Evolutionary conservation across 2,888 invertebrate genomes (phyloP), one percentile per base, ranked within the genome.

Genomic region (Marronus borbonicus): DNA sequence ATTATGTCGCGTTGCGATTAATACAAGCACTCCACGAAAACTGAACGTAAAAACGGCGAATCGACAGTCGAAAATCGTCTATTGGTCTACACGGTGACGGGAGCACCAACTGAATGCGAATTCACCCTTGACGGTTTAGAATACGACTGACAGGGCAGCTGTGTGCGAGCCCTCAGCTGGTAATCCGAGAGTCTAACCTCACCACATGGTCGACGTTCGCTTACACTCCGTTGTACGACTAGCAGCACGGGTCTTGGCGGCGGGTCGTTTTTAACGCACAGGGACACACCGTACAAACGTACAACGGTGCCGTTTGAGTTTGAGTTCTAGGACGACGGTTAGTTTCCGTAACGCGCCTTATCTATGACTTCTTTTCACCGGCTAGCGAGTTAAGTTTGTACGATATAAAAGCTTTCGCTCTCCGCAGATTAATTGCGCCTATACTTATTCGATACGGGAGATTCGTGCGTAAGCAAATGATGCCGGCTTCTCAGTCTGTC

Each of bases 1-100:
- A 93, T 93, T 76, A 76, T 84, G 78, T 52, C 14, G 17, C 52
- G 3, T 55, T n/a, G 17, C 64, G 72, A 77, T 64, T 36, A 39
- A 39, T 65, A 44, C 65, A 65, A 65, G 49, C 44, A 49, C 49
- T 68, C 49, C 17, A 68, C 68, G 68, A 49, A 68, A 68, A 52
- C 50, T 68, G 17, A 39, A 72, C 64, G 49, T 28, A 39, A 50
- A 68, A 24, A 52, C 52, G n/a, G 65, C 20, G 44, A 60, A 66
- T 58, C 17, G 69, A 76, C 44, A 39, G 55, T 55, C 55, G 17
- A 55, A 55, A 55, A 55, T 55, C 7, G 4, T 55, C 55, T 55
- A 20, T 55, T 20, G 55, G 55, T 55, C 55, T 55, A 55, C 55
- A 55, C 55, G 12, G 28, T 28, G 31, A 28, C 55, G 62, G 24